Percentiles rank a stretch among this genome's conserved stretches.
Evolutionary conservation across 2,113 vertebrate species (phyloP).

Genomic region (Indicator maculatus): DNA sequence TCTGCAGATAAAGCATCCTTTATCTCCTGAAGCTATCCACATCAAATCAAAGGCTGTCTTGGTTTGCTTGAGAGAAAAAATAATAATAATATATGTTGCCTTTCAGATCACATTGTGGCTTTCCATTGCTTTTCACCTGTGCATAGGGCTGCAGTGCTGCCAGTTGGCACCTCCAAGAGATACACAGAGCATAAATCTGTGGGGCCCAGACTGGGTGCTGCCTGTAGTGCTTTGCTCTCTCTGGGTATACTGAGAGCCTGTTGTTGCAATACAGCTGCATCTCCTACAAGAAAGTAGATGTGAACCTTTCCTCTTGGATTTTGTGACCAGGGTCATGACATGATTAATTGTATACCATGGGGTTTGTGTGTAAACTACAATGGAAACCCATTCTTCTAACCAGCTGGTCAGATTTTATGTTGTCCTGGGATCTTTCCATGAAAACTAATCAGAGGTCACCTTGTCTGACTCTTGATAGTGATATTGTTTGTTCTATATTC

Average conservation of each 20-base stretch:
- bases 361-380: background rate
- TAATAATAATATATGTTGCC: background rate
- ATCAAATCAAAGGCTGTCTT: background rate
- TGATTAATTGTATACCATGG: background rate
- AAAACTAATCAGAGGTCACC: constrained; percentile 29
- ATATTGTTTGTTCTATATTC: constrained; percentile 60
- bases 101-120: background rate
- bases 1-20: background rate
- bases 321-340: background rate
- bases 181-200: fast-evolving
- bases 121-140: background rate
- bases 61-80: background rate
- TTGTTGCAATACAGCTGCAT: fast-evolving
- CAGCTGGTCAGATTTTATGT: background rate
- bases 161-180: fast-evolving
- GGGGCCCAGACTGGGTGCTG: background rate
- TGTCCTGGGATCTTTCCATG: constrained; percentile 19
- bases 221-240: background rate
- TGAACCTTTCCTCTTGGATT: background rate
- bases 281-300: background rate
- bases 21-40: background rate
- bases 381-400: constrained; percentile 1
- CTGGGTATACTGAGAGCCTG: background rate
- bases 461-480: constrained; percentile 42
- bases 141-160: background rate